A percentile compares a stretch with the other conserved stretches of the same genome.
Conservation (phyloP, 2,888 invertebrate species). For the Ophraella communa region DNA sequence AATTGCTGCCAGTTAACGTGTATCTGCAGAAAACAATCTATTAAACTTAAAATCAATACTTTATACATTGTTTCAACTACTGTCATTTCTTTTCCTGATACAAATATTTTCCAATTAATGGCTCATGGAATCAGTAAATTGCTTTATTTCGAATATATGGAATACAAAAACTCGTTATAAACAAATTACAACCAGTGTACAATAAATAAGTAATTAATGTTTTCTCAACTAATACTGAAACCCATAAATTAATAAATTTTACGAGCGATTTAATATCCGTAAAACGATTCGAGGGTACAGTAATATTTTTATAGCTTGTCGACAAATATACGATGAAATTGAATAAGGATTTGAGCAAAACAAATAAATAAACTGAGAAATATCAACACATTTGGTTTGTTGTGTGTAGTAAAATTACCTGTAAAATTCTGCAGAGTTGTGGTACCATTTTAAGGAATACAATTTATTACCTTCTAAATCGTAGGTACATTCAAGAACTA, state of each 20-base stretch:
- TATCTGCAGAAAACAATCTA: slow-evolving; percentile 56
- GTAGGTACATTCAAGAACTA: slow-evolving; percentile 68
- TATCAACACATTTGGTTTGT: not conserved
- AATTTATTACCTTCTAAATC: slow-evolving; percentile 71
- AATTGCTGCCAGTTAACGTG: slow-evolving; percentile 68
- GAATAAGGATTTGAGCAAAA: too few relatives aligned
- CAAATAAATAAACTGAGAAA: not conserved
- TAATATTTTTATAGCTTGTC: not conserved
- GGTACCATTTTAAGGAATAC: slow-evolving; percentile 75
- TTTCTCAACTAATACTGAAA: not conserved
- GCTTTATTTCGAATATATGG: too few relatives aligned
- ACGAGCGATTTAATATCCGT: not conserved
- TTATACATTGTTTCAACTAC: too few relatives aligned
- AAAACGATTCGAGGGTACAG: not conserved
- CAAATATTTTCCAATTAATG: too few relatives aligned
- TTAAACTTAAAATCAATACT: too few relatives aligned
- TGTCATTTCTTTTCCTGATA: too few relatives aligned
- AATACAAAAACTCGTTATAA: not conserved
- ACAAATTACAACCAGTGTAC: not conserved
- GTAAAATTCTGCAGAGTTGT: slow-evolving; percentile 70
- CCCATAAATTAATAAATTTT: not conserved
- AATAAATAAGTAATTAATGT: not conserved
- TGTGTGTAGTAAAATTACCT: slow-evolving; percentile 48
- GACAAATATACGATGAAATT: too few relatives aligned
- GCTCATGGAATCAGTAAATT: too few relatives aligned